Base-by-base conservation (phyloP, 2,797 vertebrate species). In the Pipistrellus pipistrellus region DNA sequence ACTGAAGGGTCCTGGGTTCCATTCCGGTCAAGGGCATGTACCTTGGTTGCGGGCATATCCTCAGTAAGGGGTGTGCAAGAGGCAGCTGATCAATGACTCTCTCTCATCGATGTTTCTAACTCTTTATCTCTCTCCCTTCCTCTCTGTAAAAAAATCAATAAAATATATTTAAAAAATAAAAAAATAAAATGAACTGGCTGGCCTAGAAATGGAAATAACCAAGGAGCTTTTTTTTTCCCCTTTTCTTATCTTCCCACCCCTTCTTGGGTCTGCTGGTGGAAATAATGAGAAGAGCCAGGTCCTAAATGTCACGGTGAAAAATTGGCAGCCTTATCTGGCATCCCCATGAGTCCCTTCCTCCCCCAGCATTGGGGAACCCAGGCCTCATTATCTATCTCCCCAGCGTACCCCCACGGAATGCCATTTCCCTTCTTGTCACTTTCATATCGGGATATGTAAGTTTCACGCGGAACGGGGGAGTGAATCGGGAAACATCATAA, bases 211-310 rank as follows among this genome's bases (percentile, higher is more conserved):
- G 53, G 57, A 91, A 96, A 90, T 78, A 48, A 76, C 17, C 41
- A 82, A 57, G 25, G 46, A 85, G 25, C 20, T 53, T 77, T 51
- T 62, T 72, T 35, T 62, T 14, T 9, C 44, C 4, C 12, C 53
- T 68, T 51, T 17, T 66, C 80, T 95, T 95, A 44, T 78, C 91
- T 93, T 84, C 68, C 62, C 38, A 66, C 48, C 15, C 66, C 30
- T 91, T 89, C 68, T 90, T 85, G 84, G 68, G 12, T 35, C 14
- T 57, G 53, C 35, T 78, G 86, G 46, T 51, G 35, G 76, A 91
- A 94, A 83, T 90, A 95, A 95, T 87, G 48, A 93, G 68, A 93
- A 55, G 78, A 93, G 51, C 46, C 72, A 81, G 71, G 85, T 86
- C 55, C 21, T 91, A 85, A 93, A 64, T 30, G 80, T 82, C 96